Conservation (phyloP, 2,797 vertebrate species). For the Pangasius macronema region DNA sequence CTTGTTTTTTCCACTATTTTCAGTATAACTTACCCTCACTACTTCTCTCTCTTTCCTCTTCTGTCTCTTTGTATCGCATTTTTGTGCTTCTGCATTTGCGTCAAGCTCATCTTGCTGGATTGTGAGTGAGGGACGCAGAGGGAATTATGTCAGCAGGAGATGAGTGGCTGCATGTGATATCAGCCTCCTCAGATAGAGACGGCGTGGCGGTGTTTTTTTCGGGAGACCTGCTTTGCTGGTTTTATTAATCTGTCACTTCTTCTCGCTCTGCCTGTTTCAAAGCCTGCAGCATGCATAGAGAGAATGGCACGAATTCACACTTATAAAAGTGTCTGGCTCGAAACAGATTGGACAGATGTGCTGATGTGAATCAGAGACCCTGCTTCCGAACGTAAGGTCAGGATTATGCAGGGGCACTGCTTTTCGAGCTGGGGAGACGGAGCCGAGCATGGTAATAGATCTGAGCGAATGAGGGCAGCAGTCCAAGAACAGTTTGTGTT, state of each 20-base stretch:
- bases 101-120: neutral
- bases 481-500: constrained; percentile 38
- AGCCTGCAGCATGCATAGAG: neutral
- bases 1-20: neutral
- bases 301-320: constrained; percentile 6
- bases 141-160: constrained; percentile 37
- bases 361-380: neutral
- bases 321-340: constrained; percentile 17
- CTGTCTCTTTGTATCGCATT: neutral
- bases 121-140: constrained; percentile 3
- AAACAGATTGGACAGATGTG: constrained; percentile 17
- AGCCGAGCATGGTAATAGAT: neutral
- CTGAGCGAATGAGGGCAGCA: neutral
- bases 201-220: neutral
- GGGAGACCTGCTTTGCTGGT: constrained; percentile 22
- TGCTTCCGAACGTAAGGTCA: neutral
- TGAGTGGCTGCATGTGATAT: constrained; percentile 26
- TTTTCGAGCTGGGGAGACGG: neutral
- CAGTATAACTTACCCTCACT: neutral
- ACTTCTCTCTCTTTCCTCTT: constrained; percentile 10
- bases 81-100: neutral
- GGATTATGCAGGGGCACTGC: neutral
- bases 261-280: neutral
- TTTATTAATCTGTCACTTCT: constrained; percentile 48
- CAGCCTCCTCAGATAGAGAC: constrained; percentile 18